Evolutionary conservation across 1,140 invertebrate genomes (phyloP).

Genomic region (Steinernema khuongi): DNA sequence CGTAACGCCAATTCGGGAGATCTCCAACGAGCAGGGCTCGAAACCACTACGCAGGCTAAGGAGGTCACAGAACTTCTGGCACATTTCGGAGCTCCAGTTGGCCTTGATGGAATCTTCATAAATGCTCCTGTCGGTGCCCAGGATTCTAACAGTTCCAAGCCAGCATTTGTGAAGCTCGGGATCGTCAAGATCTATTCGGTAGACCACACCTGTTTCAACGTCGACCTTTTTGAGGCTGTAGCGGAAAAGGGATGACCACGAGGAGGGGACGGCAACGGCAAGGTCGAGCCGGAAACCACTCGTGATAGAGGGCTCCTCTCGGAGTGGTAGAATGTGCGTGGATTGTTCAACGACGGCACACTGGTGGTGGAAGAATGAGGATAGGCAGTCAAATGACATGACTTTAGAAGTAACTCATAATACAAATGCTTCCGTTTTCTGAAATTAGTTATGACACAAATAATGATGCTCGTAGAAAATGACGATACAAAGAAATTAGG

Average conservation of each 20-base stretch:
- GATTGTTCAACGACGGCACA: too few species aligned
- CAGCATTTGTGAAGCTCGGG: neutral
- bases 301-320: too few species aligned
- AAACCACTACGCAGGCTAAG: neutral
- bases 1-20: neutral
- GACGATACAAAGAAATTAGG: too few species aligned
- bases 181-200: neutral
- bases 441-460: too few species aligned
- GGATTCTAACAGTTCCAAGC: neutral
- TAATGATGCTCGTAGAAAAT: too few species aligned
- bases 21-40: neutral
- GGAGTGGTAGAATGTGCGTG: too few species aligned
- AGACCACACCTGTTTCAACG: neutral
- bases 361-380: too few species aligned
- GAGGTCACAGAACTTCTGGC: neutral
- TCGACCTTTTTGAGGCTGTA: neutral
- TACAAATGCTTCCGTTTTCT: too few species aligned
- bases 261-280: neutral
- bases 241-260: neutral
- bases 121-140: neutral
- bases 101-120: neutral
- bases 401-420: too few species aligned
- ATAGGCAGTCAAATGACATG: too few species aligned
- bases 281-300: neutral
- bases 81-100: neutral